Conservation (phyloP, 2,888 invertebrate species). For the Acanthococcus lagerstroemiae region DNA sequence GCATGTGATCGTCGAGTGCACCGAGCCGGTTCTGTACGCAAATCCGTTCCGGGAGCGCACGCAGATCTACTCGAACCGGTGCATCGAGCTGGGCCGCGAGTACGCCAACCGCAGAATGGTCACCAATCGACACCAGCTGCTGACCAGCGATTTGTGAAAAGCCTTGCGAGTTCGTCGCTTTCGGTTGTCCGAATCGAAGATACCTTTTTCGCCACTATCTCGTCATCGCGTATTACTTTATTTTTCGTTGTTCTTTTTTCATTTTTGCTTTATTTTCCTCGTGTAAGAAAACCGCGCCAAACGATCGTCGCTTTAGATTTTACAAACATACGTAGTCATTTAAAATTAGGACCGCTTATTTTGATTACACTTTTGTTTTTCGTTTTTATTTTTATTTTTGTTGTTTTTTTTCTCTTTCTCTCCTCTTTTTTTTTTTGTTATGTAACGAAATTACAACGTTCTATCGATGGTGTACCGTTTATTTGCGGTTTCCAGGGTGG, state of each 20-base stretch:
- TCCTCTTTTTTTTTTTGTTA: background rate
- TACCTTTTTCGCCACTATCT: too few relatives aligned
- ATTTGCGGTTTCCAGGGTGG: background rate
- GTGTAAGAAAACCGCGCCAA: too few relatives aligned
- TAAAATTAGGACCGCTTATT: too few relatives aligned
- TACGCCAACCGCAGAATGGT: background rate
- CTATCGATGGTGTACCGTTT: background rate
- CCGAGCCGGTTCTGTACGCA: slow-evolving; percentile 39
- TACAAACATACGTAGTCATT: too few relatives aligned
- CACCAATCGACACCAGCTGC: slow-evolving; percentile 13
- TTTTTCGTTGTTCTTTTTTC: too few relatives aligned
- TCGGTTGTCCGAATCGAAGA: slow-evolving; percentile 11
- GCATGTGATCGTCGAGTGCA: slow-evolving; percentile 71
- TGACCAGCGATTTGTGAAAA: slow-evolving; percentile 33
- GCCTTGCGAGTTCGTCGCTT: too few relatives aligned
- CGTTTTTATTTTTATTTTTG: background rate
- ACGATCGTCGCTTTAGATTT: too few relatives aligned
- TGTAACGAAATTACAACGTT: background rate
- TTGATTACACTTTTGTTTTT: background rate
- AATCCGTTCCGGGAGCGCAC: slow-evolving; percentile 23
- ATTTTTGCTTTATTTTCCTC: too few relatives aligned
- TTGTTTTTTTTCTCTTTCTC: background rate
- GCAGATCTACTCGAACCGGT: background rate
- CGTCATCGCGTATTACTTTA: too few relatives aligned
- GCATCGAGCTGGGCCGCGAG: background rate